Base-by-base conservation (phyloP, 2,888 invertebrate species). In the Trachelus stipa region DNA sequence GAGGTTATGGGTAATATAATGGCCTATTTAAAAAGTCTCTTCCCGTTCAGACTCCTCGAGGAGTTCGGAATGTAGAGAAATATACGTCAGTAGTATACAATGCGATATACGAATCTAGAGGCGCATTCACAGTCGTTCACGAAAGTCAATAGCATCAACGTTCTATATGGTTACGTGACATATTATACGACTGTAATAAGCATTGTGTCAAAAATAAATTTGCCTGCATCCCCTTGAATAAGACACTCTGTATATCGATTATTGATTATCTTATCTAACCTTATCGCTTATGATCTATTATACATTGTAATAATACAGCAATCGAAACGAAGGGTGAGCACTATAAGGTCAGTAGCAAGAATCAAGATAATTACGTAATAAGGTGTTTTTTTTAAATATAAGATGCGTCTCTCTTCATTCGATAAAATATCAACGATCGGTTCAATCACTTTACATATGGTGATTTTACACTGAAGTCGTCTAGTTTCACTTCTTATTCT, bases 201-300 rank as follows among this genome's bases (percentile, higher is more conserved):
- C 56, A 56, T 71, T 23, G 71, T 33, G 71, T 31, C 31, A 71
- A 79, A 81, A 82, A 81, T 82, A 81, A 84, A 79, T 76, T 86
- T 82, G 85, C 82, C 85, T 85, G 85, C 82, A 81, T 84, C 87
- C 83, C 85, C 83, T 85, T 82, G 83, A 81, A 80, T 81, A 83
- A 76, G 85, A 83, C 79, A 80, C 81, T 80, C 80, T 76, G 75
- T 76, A 78, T 76, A 78, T 78, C 30, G 34, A 74, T 34, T 34
- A 74, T 11, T 12, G 1, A 71, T 33, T 23, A 33, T 74, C 74
- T 74, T 74, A 35, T n/a, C 74, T 74, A 74, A 23, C 30, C 74
- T 74, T 35, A 35, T 74, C 74, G 37, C 37, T 74, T 74, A 74
- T 2, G 12, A 9, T 74, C 37, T 74, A 74, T 74, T 11, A 34